Percentiles rank a stretch among this genome's conserved stretches.
phyloP scores from a whole-genome alignment of 2,113 vertebrate genomes.

The Cephalopholis sonnerati region DNA sequence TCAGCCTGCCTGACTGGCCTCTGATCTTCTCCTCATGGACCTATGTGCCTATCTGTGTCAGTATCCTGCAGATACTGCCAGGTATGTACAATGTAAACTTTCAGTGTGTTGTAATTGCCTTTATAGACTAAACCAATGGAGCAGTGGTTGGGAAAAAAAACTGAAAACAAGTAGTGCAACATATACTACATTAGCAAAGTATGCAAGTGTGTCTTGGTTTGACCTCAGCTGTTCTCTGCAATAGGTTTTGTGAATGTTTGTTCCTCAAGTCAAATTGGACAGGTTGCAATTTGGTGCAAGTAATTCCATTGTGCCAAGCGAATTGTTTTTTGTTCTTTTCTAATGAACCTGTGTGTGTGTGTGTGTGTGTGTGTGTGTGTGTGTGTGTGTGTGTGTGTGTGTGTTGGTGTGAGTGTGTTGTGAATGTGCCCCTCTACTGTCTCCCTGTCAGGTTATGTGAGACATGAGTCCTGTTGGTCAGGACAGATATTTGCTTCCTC shows the following conservation, averaged over 20 bases:
- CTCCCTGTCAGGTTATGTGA: slow-evolving; percentile 43
- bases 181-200: slow-evolving; percentile 19
- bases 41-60: slow-evolving; percentile 65
- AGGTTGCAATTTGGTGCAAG: slow-evolving; percentile 10
- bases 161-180: slow-evolving; percentile 15
- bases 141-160: neutral
- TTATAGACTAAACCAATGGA: slow-evolving; percentile 44
- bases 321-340: slow-evolving; percentile 21
- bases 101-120: slow-evolving; percentile 57
- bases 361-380: slow-evolving; percentile 27
- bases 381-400: slow-evolving; percentile 25
- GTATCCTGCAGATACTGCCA: slow-evolving; percentile 32
- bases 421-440: slow-evolving; percentile 62
- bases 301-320: slow-evolving; percentile 25
- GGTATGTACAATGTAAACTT: slow-evolving; percentile 41
- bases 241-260: slow-evolving; percentile 34
- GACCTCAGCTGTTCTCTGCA: slow-evolving; percentile 37
- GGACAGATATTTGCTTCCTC: slow-evolving; percentile 60
- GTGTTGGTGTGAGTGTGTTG: slow-evolving; percentile 30
- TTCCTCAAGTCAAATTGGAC: slow-evolving; percentile 25
- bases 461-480: slow-evolving; percentile 47
- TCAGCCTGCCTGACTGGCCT: slow-evolving; percentile 14
- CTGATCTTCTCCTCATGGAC: slow-evolving; percentile 54
- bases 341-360: slow-evolving; percentile 24
- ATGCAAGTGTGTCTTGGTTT: slow-evolving; percentile 40